These are phyloP conservation scores for Serinus canaria DNA, from an alignment of 2,113 vertebrate genomes.

Conservation along the genomic window DNA sequence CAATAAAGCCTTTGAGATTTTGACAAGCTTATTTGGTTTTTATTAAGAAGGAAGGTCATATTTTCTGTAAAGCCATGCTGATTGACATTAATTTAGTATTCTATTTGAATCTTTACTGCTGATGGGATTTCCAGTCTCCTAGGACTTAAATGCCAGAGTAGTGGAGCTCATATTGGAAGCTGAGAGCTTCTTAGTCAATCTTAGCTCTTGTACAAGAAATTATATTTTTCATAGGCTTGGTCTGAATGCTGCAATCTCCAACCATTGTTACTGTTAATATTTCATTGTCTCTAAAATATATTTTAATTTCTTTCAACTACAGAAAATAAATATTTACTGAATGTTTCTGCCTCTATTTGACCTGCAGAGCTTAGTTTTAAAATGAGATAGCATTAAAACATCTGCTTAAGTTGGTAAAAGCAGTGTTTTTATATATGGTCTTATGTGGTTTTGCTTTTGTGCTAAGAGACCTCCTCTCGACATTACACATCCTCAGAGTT, in stretches of 20 bases:
- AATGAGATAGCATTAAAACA: neutral
- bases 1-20: neutral
- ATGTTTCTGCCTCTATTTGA: neutral
- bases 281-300: neutral
- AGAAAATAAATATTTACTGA: neutral
- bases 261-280: neutral
- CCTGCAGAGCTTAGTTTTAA: neutral
- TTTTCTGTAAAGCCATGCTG: neutral
- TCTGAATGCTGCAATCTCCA: neutral
- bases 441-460: neutral
- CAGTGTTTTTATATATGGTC: neutral
- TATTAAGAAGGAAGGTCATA: slow-evolving; percentile 2
- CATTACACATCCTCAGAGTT: neutral
- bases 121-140: neutral
- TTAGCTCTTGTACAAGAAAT: neutral
- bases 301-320: neutral
- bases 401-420: neutral
- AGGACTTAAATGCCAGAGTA: neutral
- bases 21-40: slow-evolving; percentile 3
- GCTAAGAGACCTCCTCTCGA: neutral
- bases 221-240: neutral
- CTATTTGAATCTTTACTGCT: neutral
- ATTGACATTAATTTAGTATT: neutral
- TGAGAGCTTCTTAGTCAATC: neutral
- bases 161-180: neutral